phyloP scores from a whole-genome alignment of 2,113 vertebrate species.

The Neotoma lepida region DNA sequence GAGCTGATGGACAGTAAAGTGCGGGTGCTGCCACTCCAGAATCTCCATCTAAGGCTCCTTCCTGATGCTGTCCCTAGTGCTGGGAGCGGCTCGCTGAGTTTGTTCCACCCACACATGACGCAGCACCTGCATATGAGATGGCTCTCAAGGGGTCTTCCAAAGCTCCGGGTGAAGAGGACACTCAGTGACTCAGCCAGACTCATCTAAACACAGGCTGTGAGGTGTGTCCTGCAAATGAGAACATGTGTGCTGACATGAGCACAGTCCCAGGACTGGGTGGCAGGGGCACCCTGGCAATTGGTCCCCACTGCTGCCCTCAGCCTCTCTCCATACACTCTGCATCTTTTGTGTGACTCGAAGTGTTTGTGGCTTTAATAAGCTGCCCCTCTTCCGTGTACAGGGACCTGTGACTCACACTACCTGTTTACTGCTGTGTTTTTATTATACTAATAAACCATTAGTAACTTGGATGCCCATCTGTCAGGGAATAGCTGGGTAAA shows the following conservation, averaged over 20 bases:
- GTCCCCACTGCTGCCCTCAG: neutral
- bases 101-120: neutral
- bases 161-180: neutral
- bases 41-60: neutral
- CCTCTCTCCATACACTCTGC: conserved; percentile 30
- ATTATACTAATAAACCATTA: neutral
- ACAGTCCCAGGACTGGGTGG: conserved; percentile 18
- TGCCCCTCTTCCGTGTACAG: neutral
- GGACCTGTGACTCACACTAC: neutral
- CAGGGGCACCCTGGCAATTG: neutral
- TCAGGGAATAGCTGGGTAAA: neutral
- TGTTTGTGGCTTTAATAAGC: neutral
- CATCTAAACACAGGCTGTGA: neutral
- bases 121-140: neutral
- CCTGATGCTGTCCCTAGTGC: neutral
- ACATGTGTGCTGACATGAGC: neutral
- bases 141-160: neutral
- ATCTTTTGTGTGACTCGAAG: neutral
- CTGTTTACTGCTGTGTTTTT: neutral
- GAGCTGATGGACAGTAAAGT: neutral
- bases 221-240: neutral
- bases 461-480: neutral
- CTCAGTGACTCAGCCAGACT: neutral
- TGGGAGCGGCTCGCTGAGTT: neutral
- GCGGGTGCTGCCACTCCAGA: neutral